Evolutionary conservation across 2,113 vertebrate genomes (phyloP).

Genomic region (Oryzias melastigma): DNA sequence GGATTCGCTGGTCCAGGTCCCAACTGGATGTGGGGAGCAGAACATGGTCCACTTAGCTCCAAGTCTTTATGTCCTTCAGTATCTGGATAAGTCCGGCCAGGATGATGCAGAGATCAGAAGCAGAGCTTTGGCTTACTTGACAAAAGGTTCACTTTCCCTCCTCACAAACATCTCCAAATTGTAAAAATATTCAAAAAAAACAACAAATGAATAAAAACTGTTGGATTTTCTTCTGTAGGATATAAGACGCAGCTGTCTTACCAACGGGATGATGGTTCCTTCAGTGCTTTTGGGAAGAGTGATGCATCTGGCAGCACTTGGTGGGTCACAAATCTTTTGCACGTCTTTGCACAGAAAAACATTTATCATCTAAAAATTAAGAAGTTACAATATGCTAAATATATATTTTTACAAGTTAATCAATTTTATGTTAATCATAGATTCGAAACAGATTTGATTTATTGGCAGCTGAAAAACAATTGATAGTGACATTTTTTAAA

Average conservation of each 20-base stretch:
- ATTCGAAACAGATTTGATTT: no score
- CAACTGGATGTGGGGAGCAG: constrained; percentile 88
- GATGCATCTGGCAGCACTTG: constrained; percentile 88
- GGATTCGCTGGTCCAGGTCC: constrained; percentile 82
- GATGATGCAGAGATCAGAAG: constrained; percentile 72
- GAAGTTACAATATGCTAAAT: no score
- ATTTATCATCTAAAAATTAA: neutral
- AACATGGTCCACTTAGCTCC: constrained; percentile 92
- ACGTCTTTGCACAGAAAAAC: neutral
- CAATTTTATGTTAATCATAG: no score
- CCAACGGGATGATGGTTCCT: constrained; percentile 87
- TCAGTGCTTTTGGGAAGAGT: constrained; percentile 85
- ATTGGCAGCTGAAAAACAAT: no score
- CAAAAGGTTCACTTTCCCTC: constrained; percentile 76
- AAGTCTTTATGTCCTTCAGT: constrained; percentile 85
- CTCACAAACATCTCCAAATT: neutral
- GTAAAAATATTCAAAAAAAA: neutral
- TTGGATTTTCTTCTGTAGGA: constrained; percentile 56
- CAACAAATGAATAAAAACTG: neutral
- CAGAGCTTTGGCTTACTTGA: constrained; percentile 78
- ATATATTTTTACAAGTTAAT: no score
- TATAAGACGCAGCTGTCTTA: constrained; percentile 86
- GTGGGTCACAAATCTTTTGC: constrained; percentile 60
- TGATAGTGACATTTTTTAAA: no score
- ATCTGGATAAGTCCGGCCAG: constrained; percentile 77